Evolutionary conservation across 2,797 vertebrate genomes (phyloP).

Genomic region (Mustela erminea): DNA sequence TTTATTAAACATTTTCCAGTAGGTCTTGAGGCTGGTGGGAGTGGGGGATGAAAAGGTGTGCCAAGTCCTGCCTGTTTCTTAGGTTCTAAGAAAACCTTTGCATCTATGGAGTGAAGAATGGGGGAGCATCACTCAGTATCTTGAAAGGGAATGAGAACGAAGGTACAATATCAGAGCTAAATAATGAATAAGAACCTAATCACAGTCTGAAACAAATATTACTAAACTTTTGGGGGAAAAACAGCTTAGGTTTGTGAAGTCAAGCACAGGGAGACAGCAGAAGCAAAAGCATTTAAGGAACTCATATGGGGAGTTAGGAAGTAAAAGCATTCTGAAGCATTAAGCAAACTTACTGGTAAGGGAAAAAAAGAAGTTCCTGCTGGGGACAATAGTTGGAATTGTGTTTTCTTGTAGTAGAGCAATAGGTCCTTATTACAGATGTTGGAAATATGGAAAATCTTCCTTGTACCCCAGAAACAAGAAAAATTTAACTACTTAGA

Average conservation of each 20-base stretch:
- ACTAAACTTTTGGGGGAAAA: neutral
- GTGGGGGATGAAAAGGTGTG: neutral
- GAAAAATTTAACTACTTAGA: neutral
- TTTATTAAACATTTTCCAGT: neutral
- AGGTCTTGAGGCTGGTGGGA: neutral
- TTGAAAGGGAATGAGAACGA: neutral
- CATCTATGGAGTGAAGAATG: neutral
- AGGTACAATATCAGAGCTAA: neutral
- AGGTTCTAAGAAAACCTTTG: neutral
- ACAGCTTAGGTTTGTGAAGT: neutral
- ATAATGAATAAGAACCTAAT: neutral
- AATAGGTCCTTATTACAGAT: neutral
- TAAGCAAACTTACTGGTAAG: conserved; percentile 4
- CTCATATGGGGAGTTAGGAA: neutral
- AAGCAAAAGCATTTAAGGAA: neutral
- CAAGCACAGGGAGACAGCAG: neutral
- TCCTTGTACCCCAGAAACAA: neutral
- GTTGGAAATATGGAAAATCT: neutral
- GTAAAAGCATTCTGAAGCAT: neutral
- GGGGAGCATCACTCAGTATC: neutral
- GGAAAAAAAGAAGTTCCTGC: neutral
- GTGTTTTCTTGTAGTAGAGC: neutral
- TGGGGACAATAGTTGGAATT: neutral
- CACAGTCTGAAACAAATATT: neutral
- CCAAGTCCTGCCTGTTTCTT: neutral